Evolutionary conservation across 2,888 invertebrate species (phyloP), one percentile per base, ranked within the genome.

Genomic region (Acrocera orbiculus): DNA sequence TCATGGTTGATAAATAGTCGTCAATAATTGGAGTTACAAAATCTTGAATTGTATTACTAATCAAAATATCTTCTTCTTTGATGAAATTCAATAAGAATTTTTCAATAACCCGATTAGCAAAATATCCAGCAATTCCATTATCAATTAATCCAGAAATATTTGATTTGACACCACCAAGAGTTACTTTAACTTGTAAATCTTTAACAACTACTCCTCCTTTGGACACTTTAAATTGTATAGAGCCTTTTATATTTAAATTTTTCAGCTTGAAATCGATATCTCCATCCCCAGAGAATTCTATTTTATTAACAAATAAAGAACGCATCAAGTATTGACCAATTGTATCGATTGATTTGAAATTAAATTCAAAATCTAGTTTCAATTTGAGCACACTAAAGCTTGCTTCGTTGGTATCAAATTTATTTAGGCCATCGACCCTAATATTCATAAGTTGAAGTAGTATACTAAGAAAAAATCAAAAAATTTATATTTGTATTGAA

Each of bases 341-440:
- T 4, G 34, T 19, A 2, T 13, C 9, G 30, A 43, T 38, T 9
- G 8, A 13, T 1, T 27, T 9, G 27, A 37, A 56, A 17, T 6
- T 27, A 32, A 56, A 48, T 34, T 36, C 45, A 41, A 46, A 53
- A 22, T 36, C 48, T 5, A 50, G 43, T 34, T 47, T 54, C 44
- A 51, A 51, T 40, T 44, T 45, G 16, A 56, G 15, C 11, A 49
- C 38, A 37, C 46, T 50, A 24, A 56, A 40, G 35, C 50, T 48
- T 5, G 56, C 28, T 39, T 56, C 45, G 17, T 49, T 51, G 24
- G 55, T 44, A 25, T 47, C 31, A 46, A 54, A 43, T 1, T 37
- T 17, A 4, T 56, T 47, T 27, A 56, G 35, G 9, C 56, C 56
- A 39, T 56, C 56, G 13, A 56, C 46, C 9, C 51, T 53, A 40